Base-by-base conservation (phyloP, 2,888 invertebrate species). In the Drosophila mercatorum region DNA sequence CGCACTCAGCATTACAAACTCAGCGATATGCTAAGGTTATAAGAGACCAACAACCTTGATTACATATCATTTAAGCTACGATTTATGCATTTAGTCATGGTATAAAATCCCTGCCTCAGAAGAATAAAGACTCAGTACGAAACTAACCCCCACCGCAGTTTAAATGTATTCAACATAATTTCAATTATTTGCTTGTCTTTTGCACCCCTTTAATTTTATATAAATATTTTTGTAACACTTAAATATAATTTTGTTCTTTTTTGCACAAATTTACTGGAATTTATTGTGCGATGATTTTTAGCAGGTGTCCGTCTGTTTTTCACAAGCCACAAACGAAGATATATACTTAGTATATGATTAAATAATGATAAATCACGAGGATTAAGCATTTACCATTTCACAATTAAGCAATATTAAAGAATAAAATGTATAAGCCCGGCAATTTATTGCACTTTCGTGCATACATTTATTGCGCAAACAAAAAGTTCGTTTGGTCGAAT, bases 381-480 rank as follows among this genome's bases (percentile, higher is more conserved):
- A 53, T 41, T 55, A 55, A 34, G 34, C 34, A 10, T 10, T 10
- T 34, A 34, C 2, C 17, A 17, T 8, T 41, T 8, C 11, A 31
- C 41, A 41, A 55, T 55, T 31, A 55, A 41, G n/a, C 40, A 28
- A n/a, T 11, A 22, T 62, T 31, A 17, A 43, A 43, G 7, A 40
- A 26, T 31, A 17, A 38, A 26, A 28, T 57, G 55, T n/a, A 11
- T 49, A 57, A 63, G 46, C 12, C 43, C 31, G 40, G 47, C 58
- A 52, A 64, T 64, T 77, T 75, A 78, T 75, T 61, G 53, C 59
- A 41, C 6, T 43, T 60, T 61, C 28, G 2, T n/a, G 8, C 56
- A 17, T 47, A 64, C 56, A 59, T 41, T 41, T 55, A 56, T 51
- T 44, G 52, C 34, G n/a, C 55, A 72, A 81, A 76, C 70, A 71